Percentiles rank a stretch among this genome's conserved stretches.
Conservation (phyloP, 53 echinoderm and acorn worm genomes). For the Patiria pectinifera region DNA sequence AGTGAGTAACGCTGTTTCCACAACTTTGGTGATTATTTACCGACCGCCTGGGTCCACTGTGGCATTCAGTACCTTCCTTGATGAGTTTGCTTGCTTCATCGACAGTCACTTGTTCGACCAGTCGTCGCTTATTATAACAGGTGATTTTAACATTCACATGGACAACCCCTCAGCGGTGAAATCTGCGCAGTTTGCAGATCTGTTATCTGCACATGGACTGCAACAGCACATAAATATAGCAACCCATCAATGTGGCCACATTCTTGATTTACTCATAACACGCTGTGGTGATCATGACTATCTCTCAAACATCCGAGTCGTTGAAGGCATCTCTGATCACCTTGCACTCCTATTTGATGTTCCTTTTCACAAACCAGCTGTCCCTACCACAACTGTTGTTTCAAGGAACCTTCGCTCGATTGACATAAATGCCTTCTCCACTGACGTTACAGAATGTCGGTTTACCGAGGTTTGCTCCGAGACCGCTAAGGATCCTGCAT, state of each 20-base stretch:
- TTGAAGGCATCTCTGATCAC: too few relatives aligned
- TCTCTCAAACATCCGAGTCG: too few relatives aligned
- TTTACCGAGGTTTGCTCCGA: too few relatives aligned
- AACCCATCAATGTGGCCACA: constrained; percentile 40
- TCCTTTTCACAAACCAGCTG: too few relatives aligned
- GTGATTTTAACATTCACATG: constrained; percentile 28
- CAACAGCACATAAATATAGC: constrained; percentile 26
- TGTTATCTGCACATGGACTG: constrained; percentile 48
- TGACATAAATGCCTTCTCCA: too few relatives aligned
- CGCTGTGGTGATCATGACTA: too few relatives aligned
- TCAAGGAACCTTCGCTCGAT: too few relatives aligned
- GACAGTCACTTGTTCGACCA: constrained; percentile 19
- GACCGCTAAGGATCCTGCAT: too few relatives aligned
- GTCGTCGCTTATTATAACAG: neutral
- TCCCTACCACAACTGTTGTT: too few relatives aligned
- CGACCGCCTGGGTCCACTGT: constrained; percentile 28
- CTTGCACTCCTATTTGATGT: too few relatives aligned
- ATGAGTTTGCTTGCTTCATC: constrained; percentile 27
- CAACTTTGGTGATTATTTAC: constrained; percentile 47
- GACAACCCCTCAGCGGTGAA: constrained; percentile 10
- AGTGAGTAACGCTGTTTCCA: constrained; percentile 2
- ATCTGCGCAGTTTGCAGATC: constrained; percentile 34
- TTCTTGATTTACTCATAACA: constrained; percentile 22
- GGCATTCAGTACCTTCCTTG: constrained; percentile 42
- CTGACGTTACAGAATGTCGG: too few relatives aligned